Evolutionary conservation across 2,888 invertebrate genomes (phyloP), one percentile per base, ranked within the genome.

Genomic region (Trichogramma evanescens): DNA sequence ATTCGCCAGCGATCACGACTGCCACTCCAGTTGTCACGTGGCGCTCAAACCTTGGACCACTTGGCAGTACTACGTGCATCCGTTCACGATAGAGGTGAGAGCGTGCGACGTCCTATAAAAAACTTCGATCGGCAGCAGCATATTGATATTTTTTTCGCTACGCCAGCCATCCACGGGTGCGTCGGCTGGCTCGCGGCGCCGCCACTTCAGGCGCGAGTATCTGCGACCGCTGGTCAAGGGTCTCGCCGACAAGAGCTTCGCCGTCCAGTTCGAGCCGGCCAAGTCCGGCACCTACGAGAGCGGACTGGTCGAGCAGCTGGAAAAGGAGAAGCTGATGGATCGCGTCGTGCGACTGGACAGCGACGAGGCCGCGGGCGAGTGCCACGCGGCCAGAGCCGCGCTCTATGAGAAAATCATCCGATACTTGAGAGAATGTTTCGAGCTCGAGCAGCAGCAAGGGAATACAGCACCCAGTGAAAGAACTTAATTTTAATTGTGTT

Each of bases 1-100:
- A 38, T 43, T 63, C 6, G 53, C 39, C 39, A 7, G 41, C n/a
- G 9, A 26, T 6, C 43, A 59, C 38, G n/a, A 46, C n/a, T 10
- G 9, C 9, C 9, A 46, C 10, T 10, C 46, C 46, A 46, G 46
- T 8, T 63, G 63, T 48, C 49, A 49, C 52, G 63, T 43, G 1
- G 61, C 62, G 1, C 40, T 62, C 9, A 45, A 52, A 9, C 62
- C 65, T 2, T 59, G 56, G 7, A 52, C 58, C 3, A 42, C 50
- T 8, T 65, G 61, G 61, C 52, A 61, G 7, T 26, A 54, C 4
- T 63, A 63, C 48, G 58, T 59, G 3, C 49, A 61, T 43, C 46
- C 56, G 7, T 61, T 61, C 51, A 50, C 43, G 6, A n/a, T 5
- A 13, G 46, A 61, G 58, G 62, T 58, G 9, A 6, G 9, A 41